Evolutionary conservation across 2,797 vertebrate species (phyloP).

Genomic region (Cirrhinus molitorella): DNA sequence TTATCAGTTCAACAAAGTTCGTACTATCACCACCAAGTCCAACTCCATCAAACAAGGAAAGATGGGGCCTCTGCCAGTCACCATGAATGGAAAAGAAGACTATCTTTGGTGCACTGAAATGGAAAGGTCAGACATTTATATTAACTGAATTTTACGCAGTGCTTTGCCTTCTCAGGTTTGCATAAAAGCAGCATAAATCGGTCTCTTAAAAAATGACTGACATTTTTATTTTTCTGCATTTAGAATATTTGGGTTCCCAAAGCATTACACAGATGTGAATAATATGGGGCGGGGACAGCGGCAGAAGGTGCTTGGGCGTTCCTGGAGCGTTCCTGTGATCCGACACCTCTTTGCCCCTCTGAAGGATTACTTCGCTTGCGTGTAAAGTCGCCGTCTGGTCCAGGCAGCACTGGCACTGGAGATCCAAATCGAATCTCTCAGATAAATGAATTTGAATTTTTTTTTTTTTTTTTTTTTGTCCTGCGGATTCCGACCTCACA

Average conservation of each 20-base stretch:
- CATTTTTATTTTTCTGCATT: slow-evolving; percentile 14
- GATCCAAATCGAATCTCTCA: slow-evolving; percentile 29
- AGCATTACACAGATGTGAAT: slow-evolving; percentile 93
- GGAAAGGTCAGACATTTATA: slow-evolving; percentile 74
- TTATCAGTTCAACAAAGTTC: slow-evolving; percentile 81
- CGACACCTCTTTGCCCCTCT: slow-evolving; percentile 93
- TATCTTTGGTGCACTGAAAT: slow-evolving; percentile 84
- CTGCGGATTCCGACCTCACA: slow-evolving; percentile 37
- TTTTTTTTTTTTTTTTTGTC: slow-evolving; percentile 40
- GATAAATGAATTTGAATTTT: slow-evolving; percentile 10
- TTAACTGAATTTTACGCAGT: background rate
- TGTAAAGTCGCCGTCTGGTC: slow-evolving; percentile 66
- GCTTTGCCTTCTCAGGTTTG: background rate
- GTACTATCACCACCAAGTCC: slow-evolving; percentile 82
- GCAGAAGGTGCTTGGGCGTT: slow-evolving; percentile 89
- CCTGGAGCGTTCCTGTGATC: slow-evolving; percentile 95
- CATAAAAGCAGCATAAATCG: background rate
- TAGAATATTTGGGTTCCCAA: slow-evolving; percentile 96
- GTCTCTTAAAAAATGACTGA: background rate
- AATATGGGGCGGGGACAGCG: slow-evolving; percentile 85
- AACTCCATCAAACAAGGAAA: slow-evolving; percentile 82
- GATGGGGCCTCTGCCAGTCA: slow-evolving; percentile 75
- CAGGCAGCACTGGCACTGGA: slow-evolving; percentile 33
- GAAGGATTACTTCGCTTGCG: slow-evolving; percentile 95
- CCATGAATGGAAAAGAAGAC: slow-evolving; percentile 83